These are phyloP conservation scores for Disparrhopalites patrizii DNA, from an alignment of 2,888 invertebrate genomes.

Conservation along the genomic window DNA sequence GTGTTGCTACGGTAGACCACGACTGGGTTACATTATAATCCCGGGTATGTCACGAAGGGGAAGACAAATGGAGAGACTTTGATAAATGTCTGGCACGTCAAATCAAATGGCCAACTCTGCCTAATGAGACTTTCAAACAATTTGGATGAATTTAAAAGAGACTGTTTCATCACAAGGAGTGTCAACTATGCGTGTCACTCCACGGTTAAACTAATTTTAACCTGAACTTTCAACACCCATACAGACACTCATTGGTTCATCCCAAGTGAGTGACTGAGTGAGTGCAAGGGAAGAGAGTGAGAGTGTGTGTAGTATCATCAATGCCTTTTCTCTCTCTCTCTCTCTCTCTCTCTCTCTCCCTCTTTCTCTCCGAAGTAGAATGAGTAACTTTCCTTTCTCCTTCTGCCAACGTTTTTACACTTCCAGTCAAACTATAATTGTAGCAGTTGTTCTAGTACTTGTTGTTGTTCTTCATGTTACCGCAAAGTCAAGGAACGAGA, in stretches of 20 bases:
- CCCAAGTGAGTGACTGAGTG: too few species aligned
- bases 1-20: constrained; percentile 22
- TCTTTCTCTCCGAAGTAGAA: background rate
- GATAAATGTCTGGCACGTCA: constrained; percentile 48
- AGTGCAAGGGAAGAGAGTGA: too few species aligned
- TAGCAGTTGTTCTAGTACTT: too few species aligned
- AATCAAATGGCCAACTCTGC: constrained; percentile 47
- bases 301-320: background rate
- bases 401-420: too few species aligned
- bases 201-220: constrained; percentile 41
- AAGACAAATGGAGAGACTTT: constrained; percentile 48
- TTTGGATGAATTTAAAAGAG: constrained; percentile 43
- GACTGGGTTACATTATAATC: constrained; percentile 34
- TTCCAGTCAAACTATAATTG: too few species aligned
- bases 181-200: constrained; percentile 44
- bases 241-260: constrained; percentile 21
- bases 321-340: background rate
- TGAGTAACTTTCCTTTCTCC: constrained; percentile 1
- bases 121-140: constrained; percentile 48
- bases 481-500: too few species aligned
- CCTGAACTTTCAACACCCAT: constrained; percentile 33
- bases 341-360: constrained; percentile 1
- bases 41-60: constrained; percentile 34
- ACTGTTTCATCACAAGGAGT: constrained; percentile 38
- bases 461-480: too few species aligned